Conservation (phyloP, 30 jellyfish, hydroid and myxozoan genomes). For the Hydractinia echinata region DNA sequence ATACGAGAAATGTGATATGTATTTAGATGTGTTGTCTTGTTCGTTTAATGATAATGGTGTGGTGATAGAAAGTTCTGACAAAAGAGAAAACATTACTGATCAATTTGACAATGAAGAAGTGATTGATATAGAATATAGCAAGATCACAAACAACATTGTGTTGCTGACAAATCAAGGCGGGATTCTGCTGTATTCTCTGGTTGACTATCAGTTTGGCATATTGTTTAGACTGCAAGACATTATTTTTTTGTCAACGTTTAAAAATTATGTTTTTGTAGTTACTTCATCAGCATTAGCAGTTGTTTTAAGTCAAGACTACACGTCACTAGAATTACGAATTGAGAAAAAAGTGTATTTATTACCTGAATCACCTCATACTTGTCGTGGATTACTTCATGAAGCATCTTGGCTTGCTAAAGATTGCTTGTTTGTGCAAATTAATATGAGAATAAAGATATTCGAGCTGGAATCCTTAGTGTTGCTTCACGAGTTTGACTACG, state of each 20-base stretch:
- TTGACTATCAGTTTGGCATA: not conserved
- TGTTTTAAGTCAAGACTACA: no score
- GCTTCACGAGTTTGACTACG: no score
- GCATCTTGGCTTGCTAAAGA: no score
- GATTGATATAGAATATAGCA: not conserved
- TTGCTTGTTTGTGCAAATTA: no score
- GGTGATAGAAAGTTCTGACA: not conserved
- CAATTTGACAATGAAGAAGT: not conserved
- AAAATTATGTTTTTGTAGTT: not conserved
- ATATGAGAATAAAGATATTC: no score
- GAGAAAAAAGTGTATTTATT: no score
- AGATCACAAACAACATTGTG: not conserved
- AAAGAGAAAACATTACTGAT: not conserved
- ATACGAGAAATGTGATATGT: constrained; percentile 10
- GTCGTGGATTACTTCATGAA: no score
- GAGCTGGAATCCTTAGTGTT: no score
- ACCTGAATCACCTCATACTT: no score
- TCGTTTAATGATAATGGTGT: not conserved
- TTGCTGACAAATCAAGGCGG: not conserved
- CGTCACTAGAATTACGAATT: no score
- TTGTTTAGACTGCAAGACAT: not conserved
- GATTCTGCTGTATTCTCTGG: not conserved
- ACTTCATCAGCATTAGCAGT: not conserved
- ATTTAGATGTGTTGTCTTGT: not conserved
- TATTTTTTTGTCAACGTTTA: not conserved